phyloP scores from a whole-genome alignment of 2,888 invertebrate species.

The Lacanobia oleracea region DNA sequence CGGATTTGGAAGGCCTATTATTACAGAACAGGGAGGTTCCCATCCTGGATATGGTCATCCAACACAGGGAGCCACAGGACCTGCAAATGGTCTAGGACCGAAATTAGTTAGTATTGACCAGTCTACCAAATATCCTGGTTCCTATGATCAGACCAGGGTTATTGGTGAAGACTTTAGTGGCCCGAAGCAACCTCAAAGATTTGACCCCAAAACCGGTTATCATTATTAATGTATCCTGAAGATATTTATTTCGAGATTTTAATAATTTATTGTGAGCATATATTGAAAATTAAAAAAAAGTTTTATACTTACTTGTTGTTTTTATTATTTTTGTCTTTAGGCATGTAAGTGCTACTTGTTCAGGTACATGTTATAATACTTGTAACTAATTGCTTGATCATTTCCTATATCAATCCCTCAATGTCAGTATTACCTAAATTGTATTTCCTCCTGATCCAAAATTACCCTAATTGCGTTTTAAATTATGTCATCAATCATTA shows the following conservation, averaged over 20 bases:
- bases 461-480: neutral
- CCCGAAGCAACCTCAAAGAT: constrained; percentile 79
- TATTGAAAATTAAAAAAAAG: constrained; percentile 38
- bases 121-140: constrained; percentile 23
- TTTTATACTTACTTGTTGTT: neutral
- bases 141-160: constrained; percentile 44
- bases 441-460: neutral
- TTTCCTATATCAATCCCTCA: neutral
- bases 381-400: neutral
- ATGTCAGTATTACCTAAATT: neutral
- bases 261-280: constrained; percentile 24
- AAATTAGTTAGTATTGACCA: constrained; percentile 4
- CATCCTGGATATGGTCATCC: constrained; percentile 15
- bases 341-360: neutral
- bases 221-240: constrained; percentile 69
- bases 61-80: constrained; percentile 9
- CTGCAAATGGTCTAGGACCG: constrained; percentile 4
- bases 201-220: constrained; percentile 80
- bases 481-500: constrained; percentile 32
- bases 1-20: constrained; percentile 56
- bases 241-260: constrained; percentile 43
- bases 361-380: neutral
- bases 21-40: constrained; percentile 9
- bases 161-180: constrained; percentile 83
- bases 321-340: constrained; percentile 3